A percentile compares a stretch with the other conserved stretches of the same genome.
These are phyloP conservation scores for Gambelia wislizenii DNA, from an alignment of 2,797 vertebrate genomes.

Conservation along the genomic window DNA sequence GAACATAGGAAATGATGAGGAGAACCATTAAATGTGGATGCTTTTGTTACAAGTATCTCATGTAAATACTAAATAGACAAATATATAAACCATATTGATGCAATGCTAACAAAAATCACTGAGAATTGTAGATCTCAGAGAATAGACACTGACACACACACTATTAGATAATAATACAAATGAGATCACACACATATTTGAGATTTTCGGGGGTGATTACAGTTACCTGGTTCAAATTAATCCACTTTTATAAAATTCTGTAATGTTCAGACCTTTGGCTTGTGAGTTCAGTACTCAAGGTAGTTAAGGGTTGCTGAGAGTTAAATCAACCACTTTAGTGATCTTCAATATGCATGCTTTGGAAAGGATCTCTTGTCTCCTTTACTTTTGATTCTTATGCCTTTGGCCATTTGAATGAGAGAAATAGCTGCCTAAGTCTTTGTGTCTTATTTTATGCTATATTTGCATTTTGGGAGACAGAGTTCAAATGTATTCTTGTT, in stretches of 20 bases:
- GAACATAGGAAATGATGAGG: neutral
- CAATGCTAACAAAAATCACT: neutral
- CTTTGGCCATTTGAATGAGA: neutral
- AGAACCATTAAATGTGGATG: neutral
- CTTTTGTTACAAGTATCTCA: neutral
- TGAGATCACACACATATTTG: neutral
- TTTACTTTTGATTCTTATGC: neutral
- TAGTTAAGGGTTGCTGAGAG: neutral
- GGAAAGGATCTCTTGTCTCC: neutral
- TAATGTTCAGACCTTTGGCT: neutral
- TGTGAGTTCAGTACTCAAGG: neutral
- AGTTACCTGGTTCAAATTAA: neutral
- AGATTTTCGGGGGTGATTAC: neutral
- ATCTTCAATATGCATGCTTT: neutral
- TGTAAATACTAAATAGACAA: neutral
- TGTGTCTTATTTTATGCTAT: neutral
- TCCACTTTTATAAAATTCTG: neutral
- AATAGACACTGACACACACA: neutral
- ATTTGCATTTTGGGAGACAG: neutral
- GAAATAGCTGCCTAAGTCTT: neutral
- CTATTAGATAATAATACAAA: neutral
- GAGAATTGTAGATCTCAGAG: neutral
- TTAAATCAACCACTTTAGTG: neutral
- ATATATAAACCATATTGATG: neutral
- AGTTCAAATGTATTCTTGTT: neutral